A percentile compares a stretch with the other conserved stretches of the same genome.
These are phyloP conservation scores for Cryptus viduatorius DNA, from an alignment of 2,888 invertebrate genomes.

Conservation along the genomic window DNA sequence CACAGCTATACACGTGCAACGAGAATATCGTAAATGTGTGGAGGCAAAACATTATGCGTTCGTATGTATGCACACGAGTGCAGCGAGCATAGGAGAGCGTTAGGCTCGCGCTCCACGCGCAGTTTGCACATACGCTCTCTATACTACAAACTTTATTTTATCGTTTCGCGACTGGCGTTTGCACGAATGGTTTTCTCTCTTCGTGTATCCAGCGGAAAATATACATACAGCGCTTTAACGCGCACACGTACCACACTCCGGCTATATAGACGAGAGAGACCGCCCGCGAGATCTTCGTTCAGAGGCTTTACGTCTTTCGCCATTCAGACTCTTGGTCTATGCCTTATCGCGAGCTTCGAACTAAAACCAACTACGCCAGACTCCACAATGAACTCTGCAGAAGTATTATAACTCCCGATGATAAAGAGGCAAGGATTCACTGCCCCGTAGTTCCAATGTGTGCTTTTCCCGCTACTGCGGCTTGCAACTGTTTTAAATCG, in stretches of 20 bases:
- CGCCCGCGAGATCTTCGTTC: constrained; percentile 69
- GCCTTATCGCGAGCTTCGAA: constrained; percentile 71
- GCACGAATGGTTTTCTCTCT: constrained; percentile 54
- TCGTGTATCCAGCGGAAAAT: constrained; percentile 11
- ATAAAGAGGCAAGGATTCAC: constrained; percentile 25
- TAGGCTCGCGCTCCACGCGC: constrained; percentile 52
- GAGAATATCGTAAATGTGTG: constrained; percentile 1
- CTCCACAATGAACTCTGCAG: constrained; percentile 65
- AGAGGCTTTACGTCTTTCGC: constrained; percentile 64
- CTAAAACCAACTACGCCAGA: constrained; percentile 42
- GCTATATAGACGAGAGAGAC: constrained; percentile 57
- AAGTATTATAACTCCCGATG: constrained; percentile 56
- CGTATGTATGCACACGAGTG: constrained; percentile 43
- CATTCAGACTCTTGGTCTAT: constrained; percentile 73
- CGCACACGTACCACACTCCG: constrained; percentile 2
- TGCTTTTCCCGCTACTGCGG: background rate
- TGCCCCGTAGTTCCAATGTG: constrained; percentile 7
- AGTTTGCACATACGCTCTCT: constrained; percentile 53
- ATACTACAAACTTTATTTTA: constrained; percentile 66
- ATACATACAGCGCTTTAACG: constrained; percentile 8
- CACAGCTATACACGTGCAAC: background rate
- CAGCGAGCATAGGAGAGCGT: constrained; percentile 37
- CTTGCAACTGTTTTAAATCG: background rate
- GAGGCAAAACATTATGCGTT: constrained; percentile 36
- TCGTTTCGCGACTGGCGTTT: constrained; percentile 64